Evolutionary conservation across 2,888 invertebrate species (phyloP).

Genomic region (Sabatieria punctata): DNA sequence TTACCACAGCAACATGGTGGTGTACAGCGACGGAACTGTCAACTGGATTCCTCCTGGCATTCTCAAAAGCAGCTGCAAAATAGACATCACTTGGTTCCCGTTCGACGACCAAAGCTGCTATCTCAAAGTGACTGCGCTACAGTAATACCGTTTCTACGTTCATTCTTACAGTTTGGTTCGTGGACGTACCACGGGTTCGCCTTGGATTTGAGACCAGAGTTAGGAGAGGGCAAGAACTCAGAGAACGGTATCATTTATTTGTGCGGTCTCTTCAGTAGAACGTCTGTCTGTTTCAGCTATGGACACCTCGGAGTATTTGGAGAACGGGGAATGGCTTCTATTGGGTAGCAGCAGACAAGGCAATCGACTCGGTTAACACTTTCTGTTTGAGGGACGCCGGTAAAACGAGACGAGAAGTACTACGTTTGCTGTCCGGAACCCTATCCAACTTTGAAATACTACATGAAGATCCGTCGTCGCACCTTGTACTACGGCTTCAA

Average conservation of each 20-base stretch:
- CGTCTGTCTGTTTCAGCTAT: no score
- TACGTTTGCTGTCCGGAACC: constrained; percentile 66
- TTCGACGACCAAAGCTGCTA: constrained; percentile 66
- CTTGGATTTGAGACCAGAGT: constrained; percentile 19
- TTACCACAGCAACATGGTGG: constrained; percentile 90
- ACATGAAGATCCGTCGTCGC: constrained; percentile 75
- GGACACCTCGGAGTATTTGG: constrained; percentile 20
- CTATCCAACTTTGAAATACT: constrained; percentile 55
- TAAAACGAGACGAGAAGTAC: constrained; percentile 25
- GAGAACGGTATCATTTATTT: no score
- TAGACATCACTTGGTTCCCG: constrained; percentile 98
- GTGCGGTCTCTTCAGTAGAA: no score
- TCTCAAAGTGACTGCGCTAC: constrained; percentile 14
- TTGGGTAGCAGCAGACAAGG: constrained; percentile 7
- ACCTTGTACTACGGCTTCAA: constrained; percentile 99
- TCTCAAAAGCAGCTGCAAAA: constrained; percentile 91
- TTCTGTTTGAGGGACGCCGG: constrained; percentile 31
- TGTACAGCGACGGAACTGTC: constrained; percentile 81
- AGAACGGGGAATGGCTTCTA: constrained; percentile 22
- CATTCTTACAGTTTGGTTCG: constrained; percentile 17
- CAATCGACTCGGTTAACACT: neutral
- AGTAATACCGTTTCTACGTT: no score
- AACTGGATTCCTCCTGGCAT: constrained; percentile 91
- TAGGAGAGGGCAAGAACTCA: no score
- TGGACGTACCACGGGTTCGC: constrained; percentile 23